These are phyloP conservation scores for Andrena marginata DNA, from an alignment of 2,888 invertebrate genomes.

Conservation along the genomic window DNA sequence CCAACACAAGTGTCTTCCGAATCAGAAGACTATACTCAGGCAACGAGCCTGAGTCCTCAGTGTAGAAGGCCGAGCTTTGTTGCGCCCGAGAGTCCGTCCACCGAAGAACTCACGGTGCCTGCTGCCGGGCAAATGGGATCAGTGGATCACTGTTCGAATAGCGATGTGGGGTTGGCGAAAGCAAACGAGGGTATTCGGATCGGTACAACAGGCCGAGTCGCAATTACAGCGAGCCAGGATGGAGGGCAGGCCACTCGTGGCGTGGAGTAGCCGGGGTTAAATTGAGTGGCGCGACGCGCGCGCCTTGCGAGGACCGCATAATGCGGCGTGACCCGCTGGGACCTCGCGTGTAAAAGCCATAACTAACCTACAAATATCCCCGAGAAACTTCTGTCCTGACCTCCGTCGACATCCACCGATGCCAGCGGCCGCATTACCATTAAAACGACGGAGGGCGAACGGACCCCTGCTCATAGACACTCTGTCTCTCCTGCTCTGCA, in stretches of 20 bases:
- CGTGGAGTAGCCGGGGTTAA: constrained; percentile 59
- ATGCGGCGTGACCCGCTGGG: constrained; percentile 71
- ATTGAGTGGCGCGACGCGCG: constrained; percentile 73
- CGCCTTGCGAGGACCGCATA: constrained; percentile 73
- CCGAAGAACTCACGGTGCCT: neutral
- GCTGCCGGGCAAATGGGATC: neutral
- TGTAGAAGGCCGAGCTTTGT: too few relatives aligned
- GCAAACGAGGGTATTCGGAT: constrained; percentile 27
- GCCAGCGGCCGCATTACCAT: constrained; percentile 53
- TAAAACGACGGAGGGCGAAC: constrained; percentile 35
- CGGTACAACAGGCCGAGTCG: constrained; percentile 16
- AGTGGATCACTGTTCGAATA: neutral
- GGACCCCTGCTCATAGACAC: constrained; percentile 4
- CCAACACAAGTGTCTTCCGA: too few relatives aligned
- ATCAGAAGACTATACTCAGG: too few relatives aligned
- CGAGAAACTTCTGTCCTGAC: constrained; percentile 66
- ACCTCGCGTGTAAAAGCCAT: constrained; percentile 79
- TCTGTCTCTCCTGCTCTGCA: neutral
- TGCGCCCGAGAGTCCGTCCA: too few relatives aligned
- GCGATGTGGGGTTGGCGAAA: neutral
- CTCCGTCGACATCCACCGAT: constrained; percentile 28
- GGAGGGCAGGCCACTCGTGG: constrained; percentile 16
- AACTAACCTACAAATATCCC: constrained; percentile 76
- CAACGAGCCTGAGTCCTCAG: too few relatives aligned
- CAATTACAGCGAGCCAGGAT: constrained; percentile 36